Conservation (phyloP, 2,113 vertebrate genomes). For the Chiloscyllium plagiosum region DNA sequence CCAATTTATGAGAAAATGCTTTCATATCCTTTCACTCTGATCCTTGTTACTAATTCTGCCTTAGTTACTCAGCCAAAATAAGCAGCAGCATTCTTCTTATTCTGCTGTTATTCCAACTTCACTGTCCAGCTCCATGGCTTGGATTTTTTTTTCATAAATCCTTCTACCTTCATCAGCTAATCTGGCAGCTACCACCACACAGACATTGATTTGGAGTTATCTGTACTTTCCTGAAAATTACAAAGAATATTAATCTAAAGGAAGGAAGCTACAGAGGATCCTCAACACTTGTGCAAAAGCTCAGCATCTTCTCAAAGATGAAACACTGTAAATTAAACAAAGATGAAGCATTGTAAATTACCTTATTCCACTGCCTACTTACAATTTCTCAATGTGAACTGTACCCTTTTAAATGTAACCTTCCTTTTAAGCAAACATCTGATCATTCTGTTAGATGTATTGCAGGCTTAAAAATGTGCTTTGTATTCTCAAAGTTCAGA, state of each 20-base stretch:
- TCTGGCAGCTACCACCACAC: not conserved
- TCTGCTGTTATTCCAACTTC: not conserved
- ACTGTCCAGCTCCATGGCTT: not conserved
- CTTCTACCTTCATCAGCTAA: not conserved
- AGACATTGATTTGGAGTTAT: not conserved
- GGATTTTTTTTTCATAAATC: not conserved
- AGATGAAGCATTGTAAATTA: not conserved
- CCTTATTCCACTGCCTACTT: not conserved
- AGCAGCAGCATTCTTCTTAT: not conserved
- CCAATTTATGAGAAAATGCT: not conserved
- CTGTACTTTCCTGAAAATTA: not conserved
- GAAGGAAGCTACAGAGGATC: not conserved
- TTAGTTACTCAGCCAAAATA: not conserved
- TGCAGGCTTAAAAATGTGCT: not conserved
- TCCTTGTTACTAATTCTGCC: not conserved
- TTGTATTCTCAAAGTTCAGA: not conserved
- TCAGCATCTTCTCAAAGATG: not conserved
- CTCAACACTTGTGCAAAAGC: not conserved
- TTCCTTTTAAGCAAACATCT: not conserved
- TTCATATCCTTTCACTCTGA: not conserved
- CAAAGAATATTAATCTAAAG: not conserved
- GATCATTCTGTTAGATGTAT: not conserved
- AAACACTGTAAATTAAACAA: not conserved
- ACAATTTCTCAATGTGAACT: not conserved
- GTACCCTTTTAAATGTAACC: not conserved